These are phyloP conservation scores for Cynopterus brachyotis DNA, from an alignment of 2,113 vertebrate species.

Conservation along the genomic window DNA sequence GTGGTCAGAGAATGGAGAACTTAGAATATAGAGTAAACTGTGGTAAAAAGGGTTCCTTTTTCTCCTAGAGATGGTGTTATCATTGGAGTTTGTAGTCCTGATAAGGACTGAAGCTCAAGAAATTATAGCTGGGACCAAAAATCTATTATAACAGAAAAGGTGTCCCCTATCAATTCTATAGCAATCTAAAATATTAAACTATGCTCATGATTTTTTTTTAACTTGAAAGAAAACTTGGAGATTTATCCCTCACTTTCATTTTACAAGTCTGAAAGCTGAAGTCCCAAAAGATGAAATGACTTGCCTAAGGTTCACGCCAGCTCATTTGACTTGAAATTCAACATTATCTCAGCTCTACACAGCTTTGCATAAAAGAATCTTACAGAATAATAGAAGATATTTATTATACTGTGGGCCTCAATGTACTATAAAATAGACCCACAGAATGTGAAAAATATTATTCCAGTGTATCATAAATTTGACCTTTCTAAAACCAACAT, in stretches of 20 bases:
- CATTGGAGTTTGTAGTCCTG: neutral
- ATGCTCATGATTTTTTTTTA: neutral
- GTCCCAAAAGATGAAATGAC: constrained; percentile 48
- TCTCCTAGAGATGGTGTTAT: neutral
- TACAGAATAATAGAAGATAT: constrained; percentile 65
- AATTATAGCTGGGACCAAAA: neutral
- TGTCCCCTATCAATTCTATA: neutral
- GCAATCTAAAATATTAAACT: constrained; percentile 50
- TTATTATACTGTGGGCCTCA: constrained; percentile 54
- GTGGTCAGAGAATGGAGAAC: neutral
- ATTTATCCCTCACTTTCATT: constrained; percentile 19
- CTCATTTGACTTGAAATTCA: constrained; percentile 60
- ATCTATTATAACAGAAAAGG: neutral
- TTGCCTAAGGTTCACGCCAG: neutral
- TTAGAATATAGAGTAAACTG: neutral
- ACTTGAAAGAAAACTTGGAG: constrained; percentile 2
- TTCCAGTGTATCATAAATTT: constrained; percentile 69
- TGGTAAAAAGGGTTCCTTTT: neutral
- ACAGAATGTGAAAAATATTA: constrained; percentile 66
- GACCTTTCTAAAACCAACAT: constrained; percentile 66
- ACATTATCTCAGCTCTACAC: neutral
- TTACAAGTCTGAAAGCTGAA: neutral
- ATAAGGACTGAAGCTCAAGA: neutral
- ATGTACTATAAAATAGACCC: constrained; percentile 49
- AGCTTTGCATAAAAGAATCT: constrained; percentile 43